Conservation (phyloP, 2,797 vertebrate species). For the Xiphophorus birchmanni region DNA sequence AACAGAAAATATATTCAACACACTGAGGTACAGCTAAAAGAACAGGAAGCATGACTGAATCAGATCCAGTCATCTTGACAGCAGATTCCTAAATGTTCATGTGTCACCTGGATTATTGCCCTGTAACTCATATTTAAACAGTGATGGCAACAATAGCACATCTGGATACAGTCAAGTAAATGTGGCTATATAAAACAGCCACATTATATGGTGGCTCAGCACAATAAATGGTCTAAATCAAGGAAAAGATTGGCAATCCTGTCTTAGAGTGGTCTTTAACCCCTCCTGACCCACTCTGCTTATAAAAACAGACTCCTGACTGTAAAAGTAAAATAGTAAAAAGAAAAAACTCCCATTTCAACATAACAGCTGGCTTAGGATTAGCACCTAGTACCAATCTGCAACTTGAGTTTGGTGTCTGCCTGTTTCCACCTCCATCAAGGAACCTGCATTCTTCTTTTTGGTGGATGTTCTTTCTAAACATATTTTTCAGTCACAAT, state of each 20-base stretch:
- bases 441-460: not conserved
- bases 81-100: slow-evolving; percentile 41
- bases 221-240: not conserved
- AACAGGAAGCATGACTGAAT: slow-evolving; percentile 16
- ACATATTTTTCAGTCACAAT: not conserved
- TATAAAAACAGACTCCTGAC: not conserved
- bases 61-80: slow-evolving; percentile 20
- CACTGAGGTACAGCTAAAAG: not conserved
- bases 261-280: not conserved
- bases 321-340: not conserved
- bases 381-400: too few species aligned
- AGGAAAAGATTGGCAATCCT: not conserved
- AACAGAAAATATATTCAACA: not conserved
- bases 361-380: not conserved
- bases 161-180: slow-evolving; percentile 52
- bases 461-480: not conserved
- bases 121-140: slow-evolving; percentile 1
- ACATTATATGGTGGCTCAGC: slow-evolving; percentile 12
- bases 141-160: slow-evolving; percentile 12
- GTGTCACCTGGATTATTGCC: slow-evolving; percentile 64
- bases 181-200: slow-evolving; percentile 26
- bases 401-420: too few species aligned
- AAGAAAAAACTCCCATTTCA: not conserved
- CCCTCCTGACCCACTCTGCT: not conserved
- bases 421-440: too few species aligned